Percentiles rank a stretch among this genome's conserved stretches.
These are phyloP conservation scores for Allolobophora icterica DNA, from an alignment of 2,888 invertebrate genomes.

Conservation along the genomic window DNA sequence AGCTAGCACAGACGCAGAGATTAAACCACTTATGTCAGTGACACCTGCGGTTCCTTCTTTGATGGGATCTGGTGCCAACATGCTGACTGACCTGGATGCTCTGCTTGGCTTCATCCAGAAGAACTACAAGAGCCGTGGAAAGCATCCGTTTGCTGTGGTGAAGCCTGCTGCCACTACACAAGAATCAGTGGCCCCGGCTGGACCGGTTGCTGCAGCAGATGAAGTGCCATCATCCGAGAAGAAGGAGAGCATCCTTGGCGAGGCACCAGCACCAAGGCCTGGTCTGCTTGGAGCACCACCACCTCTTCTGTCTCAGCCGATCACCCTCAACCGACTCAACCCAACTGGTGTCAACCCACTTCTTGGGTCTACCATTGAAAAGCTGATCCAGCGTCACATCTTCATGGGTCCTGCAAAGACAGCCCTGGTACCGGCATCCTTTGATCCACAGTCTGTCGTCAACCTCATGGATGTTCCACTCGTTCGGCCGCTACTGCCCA, in stretches of 20 bases:
- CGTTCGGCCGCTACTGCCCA: not conserved
- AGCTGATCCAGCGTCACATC: conserved; percentile 25
- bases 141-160: conserved; percentile 14
- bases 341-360: not conserved
- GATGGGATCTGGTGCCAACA: not conserved
- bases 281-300: conserved; percentile 19
- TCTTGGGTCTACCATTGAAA: conserved; percentile 5
- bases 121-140: not conserved
- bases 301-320: conserved; percentile 12
- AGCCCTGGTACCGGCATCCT: not conserved
- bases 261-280: not conserved
- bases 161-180: not conserved
- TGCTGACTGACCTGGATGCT: conserved; percentile 12
- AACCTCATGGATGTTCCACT: conserved; percentile 20
- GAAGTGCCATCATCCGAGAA: not conserved
- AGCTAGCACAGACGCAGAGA: not conserved
- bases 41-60: not conserved
- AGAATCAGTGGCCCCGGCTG: not conserved
- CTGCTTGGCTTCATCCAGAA: conserved; percentile 6
- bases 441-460: conserved; percentile 7
- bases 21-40: not conserved
- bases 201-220: not conserved
- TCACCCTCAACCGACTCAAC: not conserved
- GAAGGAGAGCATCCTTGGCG: conserved; percentile 12
- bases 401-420: not conserved